Evolutionary conservation across 2,888 invertebrate genomes (phyloP).

Genomic region (Microdon myrmicae): DNA sequence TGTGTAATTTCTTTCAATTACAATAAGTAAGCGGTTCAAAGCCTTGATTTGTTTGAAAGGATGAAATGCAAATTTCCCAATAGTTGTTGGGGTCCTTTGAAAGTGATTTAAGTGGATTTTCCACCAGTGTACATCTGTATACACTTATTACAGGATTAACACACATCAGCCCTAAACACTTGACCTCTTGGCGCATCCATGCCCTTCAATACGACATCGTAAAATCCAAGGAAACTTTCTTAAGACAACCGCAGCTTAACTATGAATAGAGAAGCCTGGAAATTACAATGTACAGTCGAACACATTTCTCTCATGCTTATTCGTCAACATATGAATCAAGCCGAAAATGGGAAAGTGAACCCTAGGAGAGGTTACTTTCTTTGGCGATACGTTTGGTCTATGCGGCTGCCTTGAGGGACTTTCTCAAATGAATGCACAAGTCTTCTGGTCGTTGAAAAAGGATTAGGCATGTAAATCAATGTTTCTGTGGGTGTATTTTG

Average conservation of each 20-base stretch:
- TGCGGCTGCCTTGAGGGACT: constrained; percentile 28
- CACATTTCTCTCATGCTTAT: too few species aligned
- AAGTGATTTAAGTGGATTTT: constrained; percentile 37
- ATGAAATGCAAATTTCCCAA: constrained; percentile 51
- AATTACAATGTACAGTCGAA: constrained; percentile 46
- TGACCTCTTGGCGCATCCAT: constrained; percentile 38
- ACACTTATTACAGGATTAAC: constrained; percentile 34
- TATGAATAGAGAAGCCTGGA: constrained; percentile 24
- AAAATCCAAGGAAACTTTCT: constrained; percentile 29
- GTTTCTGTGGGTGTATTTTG: constrained; percentile 1
- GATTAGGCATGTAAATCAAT: constrained; percentile 24
- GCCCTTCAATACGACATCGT: too few species aligned
- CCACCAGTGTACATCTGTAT: constrained; percentile 16
- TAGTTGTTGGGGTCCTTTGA: constrained; percentile 27
- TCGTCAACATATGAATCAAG: too few species aligned
- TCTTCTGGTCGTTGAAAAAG: constrained; percentile 19
- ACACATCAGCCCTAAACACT: constrained; percentile 44
- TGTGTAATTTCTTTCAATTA: constrained; percentile 51
- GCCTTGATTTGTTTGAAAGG: constrained; percentile 35
- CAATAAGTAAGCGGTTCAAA: constrained; percentile 45
- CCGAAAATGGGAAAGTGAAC: too few species aligned
- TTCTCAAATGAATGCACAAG: constrained; percentile 35
- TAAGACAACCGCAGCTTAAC: constrained; percentile 31
- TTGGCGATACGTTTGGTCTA: too few species aligned
- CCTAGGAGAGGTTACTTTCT: too few species aligned